Percentiles rank a stretch among this genome's conserved stretches.
Evolutionary conservation across 2,888 invertebrate species (phyloP).

Genomic region (Xiphydria camelus): DNA sequence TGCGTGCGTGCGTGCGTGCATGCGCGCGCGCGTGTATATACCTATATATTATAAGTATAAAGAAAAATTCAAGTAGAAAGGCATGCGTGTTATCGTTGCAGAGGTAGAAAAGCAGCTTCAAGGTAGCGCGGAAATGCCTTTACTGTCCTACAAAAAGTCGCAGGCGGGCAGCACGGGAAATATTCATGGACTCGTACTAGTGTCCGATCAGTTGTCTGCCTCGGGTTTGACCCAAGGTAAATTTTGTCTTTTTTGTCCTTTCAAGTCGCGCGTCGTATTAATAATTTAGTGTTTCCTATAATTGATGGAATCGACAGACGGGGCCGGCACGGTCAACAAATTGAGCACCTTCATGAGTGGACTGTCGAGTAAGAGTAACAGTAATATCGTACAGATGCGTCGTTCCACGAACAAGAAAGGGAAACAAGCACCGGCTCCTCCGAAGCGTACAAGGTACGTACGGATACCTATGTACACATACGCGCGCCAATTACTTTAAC

Average conservation of each 20-base stretch:
- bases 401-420: conserved; percentile 86
- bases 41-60: conserved; percentile 8
- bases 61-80: background rate
- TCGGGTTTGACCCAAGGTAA: conserved; percentile 48
- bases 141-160: conserved; percentile 66
- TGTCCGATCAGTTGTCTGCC: conserved; percentile 55
- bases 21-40: too few species aligned
- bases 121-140: conserved; percentile 64
- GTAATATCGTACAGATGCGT: conserved; percentile 78
- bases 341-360: conserved; percentile 68
- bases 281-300: background rate
- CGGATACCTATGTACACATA: too few species aligned
- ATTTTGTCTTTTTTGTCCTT: conserved; percentile 1
- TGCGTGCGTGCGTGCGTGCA: too few species aligned
- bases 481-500: too few species aligned
- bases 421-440: conserved; percentile 93
- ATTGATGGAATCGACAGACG: conserved; percentile 59
- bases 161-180: conserved; percentile 68
- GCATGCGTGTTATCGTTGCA: conserved; percentile 57
- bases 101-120: conserved; percentile 95
- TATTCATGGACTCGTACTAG: conserved; percentile 61
- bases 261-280: conserved; percentile 4
- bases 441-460: conserved; percentile 86
- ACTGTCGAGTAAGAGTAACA: conserved; percentile 62
- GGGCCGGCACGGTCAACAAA: conserved; percentile 61